Base-by-base conservation (phyloP, 2,113 vertebrate genomes). In the Nothocercus julius region DNA sequence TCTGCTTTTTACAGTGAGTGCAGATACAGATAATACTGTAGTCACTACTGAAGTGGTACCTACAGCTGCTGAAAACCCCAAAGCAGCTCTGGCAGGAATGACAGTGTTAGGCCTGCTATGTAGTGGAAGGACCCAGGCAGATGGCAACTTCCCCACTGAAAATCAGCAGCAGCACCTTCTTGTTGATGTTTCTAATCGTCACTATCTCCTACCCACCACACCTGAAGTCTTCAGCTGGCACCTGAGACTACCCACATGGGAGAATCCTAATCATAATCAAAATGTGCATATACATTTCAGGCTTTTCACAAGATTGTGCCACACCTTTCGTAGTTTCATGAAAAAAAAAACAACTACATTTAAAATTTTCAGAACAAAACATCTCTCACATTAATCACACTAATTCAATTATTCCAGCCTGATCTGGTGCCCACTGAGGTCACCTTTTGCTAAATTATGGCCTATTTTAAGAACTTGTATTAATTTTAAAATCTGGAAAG, bases 1-100 rank as follows among this genome's bases (percentile, higher is more conserved):
- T 72, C 85, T 87, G 21, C 2, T 1, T 73, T 28, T 56, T 90
- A 75, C 40, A 58, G 53, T 4, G 36, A 0, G 0, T 11, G 47
- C 32, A 67, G 28, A 38, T 36, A 74, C 7, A 88, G 47, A 20
- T 61, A 78, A 28, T 4, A 59, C 8, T 0, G 13, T 4, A 75
- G n/a, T 44, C 42, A 68, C 34, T 42, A 17, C 22, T 45, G 21
- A 45, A 85, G 34, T 0, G 40, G 61, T 85, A 85, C 0, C 1
- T 85, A 69, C 5, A 62, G 82, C 28, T n/a, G 56, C 0, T 8
- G 7, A 83, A 68, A 7, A 19, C 22, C 45, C 38, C 38, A 38
- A 27, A 64, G 5, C 8, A 86, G 51, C 38, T 70, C 40, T 49
- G 38, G 72, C 47, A 95, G 68, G 81, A 63, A 67, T 14, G 6